Percentiles rank a stretch among this genome's conserved stretches.
These are phyloP conservation scores for Elgaria multicarinata DNA, from an alignment of 2,113 vertebrate genomes.

Conservation along the genomic window DNA sequence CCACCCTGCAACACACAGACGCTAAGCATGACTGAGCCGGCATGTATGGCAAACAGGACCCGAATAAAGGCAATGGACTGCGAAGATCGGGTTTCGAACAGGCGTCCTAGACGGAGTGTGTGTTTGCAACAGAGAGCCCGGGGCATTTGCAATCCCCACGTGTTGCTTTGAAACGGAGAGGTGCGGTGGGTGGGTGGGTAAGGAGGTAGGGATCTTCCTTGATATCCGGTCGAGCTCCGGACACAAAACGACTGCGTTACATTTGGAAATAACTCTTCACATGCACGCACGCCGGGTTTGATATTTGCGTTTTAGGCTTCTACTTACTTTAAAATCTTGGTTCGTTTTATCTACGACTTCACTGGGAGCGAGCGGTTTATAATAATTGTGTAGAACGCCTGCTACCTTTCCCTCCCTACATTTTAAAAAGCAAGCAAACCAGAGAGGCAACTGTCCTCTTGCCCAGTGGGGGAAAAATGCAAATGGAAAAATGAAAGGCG, in stretches of 20 bases:
- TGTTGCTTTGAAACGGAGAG: not conserved
- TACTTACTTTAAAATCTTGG: not conserved
- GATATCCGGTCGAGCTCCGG: not conserved
- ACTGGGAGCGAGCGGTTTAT: not conserved
- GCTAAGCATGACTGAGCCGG: not conserved
- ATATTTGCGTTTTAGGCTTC: not conserved
- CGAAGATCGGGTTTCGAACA: not conserved
- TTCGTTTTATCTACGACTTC: not conserved
- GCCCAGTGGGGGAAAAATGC: not conserved
- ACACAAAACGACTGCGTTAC: no score
- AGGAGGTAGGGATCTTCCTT: not conserved
- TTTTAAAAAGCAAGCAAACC: not conserved
- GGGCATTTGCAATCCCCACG: not conserved
- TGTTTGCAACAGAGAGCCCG: not conserved
- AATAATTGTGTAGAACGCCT: not conserved
- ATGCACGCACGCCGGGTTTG: not conserved
- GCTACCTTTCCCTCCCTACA: not conserved
- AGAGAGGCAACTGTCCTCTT: not conserved
- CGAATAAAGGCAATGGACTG: not conserved
- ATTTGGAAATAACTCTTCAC: not conserved
- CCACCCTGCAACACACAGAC: not conserved
- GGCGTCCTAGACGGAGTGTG: not conserved
- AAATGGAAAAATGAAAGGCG: constrained; percentile 15
- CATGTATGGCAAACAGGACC: not conserved
- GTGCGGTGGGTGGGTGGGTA: not conserved